Conservation (phyloP, 1,140 invertebrate genomes). For the Zaprionus kolodkinae region DNA sequence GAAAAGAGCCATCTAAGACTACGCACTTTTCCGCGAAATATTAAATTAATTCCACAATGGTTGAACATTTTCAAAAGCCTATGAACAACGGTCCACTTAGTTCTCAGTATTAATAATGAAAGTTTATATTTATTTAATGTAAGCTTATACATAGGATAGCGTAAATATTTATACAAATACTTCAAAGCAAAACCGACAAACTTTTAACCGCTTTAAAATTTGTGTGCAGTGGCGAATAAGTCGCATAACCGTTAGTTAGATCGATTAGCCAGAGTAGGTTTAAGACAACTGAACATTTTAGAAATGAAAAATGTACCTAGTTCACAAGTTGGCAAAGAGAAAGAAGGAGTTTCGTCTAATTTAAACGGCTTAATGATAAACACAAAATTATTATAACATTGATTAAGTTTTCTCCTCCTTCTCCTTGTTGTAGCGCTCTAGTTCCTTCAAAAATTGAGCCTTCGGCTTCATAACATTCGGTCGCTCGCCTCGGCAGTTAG, state of each 20-base stretch:
- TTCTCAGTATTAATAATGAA: constrained; percentile 34
- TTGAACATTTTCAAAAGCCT: constrained; percentile 8
- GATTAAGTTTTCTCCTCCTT: constrained; percentile 94
- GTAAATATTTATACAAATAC: constrained; percentile 71
- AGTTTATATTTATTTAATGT: constrained; percentile 72
- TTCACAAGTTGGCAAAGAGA: constrained; percentile 17
- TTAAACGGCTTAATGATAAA: constrained; percentile 61
- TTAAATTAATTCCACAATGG: background rate
- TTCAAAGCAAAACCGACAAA: constrained; percentile 46
- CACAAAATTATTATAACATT: constrained; percentile 56
- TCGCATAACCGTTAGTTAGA: constrained; percentile 21
- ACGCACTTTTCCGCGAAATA: background rate
- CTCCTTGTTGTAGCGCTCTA: constrained; percentile 95
- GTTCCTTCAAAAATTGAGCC: constrained; percentile 94
- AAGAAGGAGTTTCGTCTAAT: constrained; percentile 24
- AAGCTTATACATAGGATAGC: constrained; percentile 52
- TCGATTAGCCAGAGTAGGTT: constrained; percentile 24
- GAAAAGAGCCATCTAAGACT: background rate
- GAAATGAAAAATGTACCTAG: constrained; percentile 73
- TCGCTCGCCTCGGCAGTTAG: constrained; percentile 95
- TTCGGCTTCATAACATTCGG: constrained; percentile 97
- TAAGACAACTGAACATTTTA: constrained; percentile 65
- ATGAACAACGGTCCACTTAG: constrained; percentile 16
- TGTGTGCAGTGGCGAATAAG: constrained; percentile 13
- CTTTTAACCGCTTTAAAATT: constrained; percentile 42